Evolutionary conservation across 2,888 invertebrate species (phyloP).

Genomic region (Lithophane socia): DNA sequence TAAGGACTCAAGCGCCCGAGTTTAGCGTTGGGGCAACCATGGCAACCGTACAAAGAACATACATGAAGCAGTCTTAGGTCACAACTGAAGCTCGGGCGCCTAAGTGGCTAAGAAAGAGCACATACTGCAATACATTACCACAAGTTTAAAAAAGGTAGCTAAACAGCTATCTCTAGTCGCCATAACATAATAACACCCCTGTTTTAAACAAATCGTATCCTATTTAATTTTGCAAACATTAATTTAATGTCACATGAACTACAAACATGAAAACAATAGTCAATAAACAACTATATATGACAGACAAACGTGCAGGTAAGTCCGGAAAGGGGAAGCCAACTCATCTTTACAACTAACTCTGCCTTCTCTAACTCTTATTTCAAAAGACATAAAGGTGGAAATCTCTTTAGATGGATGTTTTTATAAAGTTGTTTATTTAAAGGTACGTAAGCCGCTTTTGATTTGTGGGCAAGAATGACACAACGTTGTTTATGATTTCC

Average conservation of each 20-base stretch:
- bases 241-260: slow-evolving; percentile 67
- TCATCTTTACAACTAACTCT: slow-evolving; percentile 1
- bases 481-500: slow-evolving; percentile 86
- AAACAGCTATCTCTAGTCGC: not conserved
- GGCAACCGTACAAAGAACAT: no score
- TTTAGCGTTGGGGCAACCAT: no score
- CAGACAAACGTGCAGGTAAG: slow-evolving; percentile 77
- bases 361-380: slow-evolving; percentile 20
- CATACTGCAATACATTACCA: not conserved
- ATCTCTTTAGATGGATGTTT: not conserved
- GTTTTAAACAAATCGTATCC: slow-evolving; percentile 30
- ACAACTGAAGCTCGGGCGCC: no score
- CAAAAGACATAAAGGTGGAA: not conserved
- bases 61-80: no score
- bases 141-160: not conserved
- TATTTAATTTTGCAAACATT: slow-evolving; percentile 56
- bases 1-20: no score
- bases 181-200: not conserved
- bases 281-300: slow-evolving; percentile 82
- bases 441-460: slow-evolving; percentile 82
- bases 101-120: no score
- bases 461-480: slow-evolving; percentile 84
- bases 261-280: slow-evolving; percentile 76
- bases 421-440: slow-evolving; percentile 64
- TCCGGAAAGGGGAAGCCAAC: slow-evolving; percentile 61